Conservation (phyloP, 2,888 invertebrate species). For the Nasonia oneida region DNA sequence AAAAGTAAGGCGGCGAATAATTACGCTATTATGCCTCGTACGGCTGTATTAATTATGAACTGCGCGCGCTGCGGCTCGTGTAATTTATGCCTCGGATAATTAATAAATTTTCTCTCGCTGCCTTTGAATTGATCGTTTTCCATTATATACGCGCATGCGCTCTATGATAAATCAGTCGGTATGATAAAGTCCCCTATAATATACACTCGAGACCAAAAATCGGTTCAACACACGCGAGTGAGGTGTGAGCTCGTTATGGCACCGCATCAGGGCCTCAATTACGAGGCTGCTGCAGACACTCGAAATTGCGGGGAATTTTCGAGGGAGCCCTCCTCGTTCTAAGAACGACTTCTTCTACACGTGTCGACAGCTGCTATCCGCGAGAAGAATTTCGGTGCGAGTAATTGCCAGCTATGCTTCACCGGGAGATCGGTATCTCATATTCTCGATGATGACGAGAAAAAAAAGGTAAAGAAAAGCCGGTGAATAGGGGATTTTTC, state of each 20-base stretch:
- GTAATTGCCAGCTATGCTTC: not conserved
- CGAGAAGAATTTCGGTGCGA: not conserved
- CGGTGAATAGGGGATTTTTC: not conserved
- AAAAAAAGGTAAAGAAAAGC: not conserved
- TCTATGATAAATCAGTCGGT: not conserved
- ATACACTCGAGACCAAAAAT: not conserved
- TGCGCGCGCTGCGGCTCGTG: not conserved
- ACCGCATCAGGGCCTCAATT: not conserved
- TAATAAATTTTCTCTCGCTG: not conserved
- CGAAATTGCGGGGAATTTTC: conserved; percentile 6
- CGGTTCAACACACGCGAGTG: not conserved
- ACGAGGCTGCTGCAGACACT: not conserved
- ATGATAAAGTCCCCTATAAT: not conserved
- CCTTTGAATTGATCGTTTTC: not conserved
- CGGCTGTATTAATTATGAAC: not conserved
- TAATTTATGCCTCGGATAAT: conserved; percentile 9
- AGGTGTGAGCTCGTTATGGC: conserved; percentile 7
- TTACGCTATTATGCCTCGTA: not conserved
- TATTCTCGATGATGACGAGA: not conserved
- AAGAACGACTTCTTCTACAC: not conserved
- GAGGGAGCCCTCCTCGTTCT: not conserved
- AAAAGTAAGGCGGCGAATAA: not conserved
- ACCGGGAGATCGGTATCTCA: not conserved
- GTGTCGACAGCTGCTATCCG: not conserved
- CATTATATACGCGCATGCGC: not conserved